Evolutionary conservation across 1,140 invertebrate genomes (phyloP), one percentile per base, ranked within the genome.

Genomic region (Meloidogyne exigua): DNA sequence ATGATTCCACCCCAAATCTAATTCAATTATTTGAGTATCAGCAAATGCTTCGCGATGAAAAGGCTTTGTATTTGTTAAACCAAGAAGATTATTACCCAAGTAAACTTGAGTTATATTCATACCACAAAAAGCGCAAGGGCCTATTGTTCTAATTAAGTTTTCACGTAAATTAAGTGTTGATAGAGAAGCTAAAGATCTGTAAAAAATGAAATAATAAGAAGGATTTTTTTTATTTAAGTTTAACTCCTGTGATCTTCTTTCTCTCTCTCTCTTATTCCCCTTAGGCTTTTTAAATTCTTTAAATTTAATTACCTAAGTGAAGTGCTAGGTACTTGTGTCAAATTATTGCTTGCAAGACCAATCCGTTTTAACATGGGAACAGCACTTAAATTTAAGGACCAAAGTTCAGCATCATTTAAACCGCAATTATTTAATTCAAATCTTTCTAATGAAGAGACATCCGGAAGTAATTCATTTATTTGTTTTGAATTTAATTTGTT

Each of bases 1-100:
- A 57, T 78, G 80, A 72, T 85, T 85, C 72, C 74, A 83, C 21
- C 82, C 84, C 12, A 85, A 63, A 75, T 85, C 84, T 18, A 85
- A 39, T 44, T 84, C 78, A 3, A 21, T 26, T 2, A 85, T 76
- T 15, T 69, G 76, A 63, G 76, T 80, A n/a, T 82, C 83, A 0
- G 81, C 72, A 68, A 85, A 85, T 0, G 84, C 81, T 62, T 85
- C 85, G 9, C 71, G 72, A 36, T 80, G 49, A 15, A 85, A 71
- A 23, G 80, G 62, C 11, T 73, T 74, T 25, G 71, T 49, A 67
- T 15, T 39, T 3, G 42, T 68, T 21, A 87, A 42, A 13, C 83
- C 83, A 0, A 85, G 75, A 23, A 85, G 39, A 72, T 83, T 85
- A 57, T 76, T 67, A 25, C 73, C 70, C n/a, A 83, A 75, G 21